Evolutionary conservation across 2,888 invertebrate species (phyloP), one percentile per base, ranked within the genome.

Genomic region (Altica lythri): DNA sequence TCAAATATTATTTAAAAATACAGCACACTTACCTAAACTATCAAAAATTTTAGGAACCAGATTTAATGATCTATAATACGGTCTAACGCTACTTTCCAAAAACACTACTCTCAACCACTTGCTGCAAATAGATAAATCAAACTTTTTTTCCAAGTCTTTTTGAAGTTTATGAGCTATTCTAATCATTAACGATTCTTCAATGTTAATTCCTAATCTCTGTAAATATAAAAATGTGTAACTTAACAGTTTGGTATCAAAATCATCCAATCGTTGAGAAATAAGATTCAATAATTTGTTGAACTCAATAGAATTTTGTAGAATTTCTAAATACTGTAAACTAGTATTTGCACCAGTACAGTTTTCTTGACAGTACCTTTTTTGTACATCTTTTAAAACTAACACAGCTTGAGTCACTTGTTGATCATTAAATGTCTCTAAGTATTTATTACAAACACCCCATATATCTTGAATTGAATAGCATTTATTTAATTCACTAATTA

Each of bases 171-270:
- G 32, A 2, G 78, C 64, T 2, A 81, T 53, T n/a, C 67, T 55
- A 49, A 77, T 72, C 59, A 80, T 62, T 1, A 71, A 58, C 1
- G 59, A 43, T 40, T 75, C 65, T 25, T 70, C 65, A 27, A 74
- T 63, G 5, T 69, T 59, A 4, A 81, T 59, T 2, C 77, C 79
- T 60, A 82, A 72, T 68, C 79, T 79, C 34, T 73, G 75, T 38
- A 82, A 68, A 60, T 80, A 80, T 12, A 80, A 68, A 17, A 79
- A 70, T 45, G 75, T 69, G 55, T 76, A 77, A 57, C 79, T 77
- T 25, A 78, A 61, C 22, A 75, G 75, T 25, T 77, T 68, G 1
- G 68, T 37, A 57, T 75, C 69, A 67, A 80, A 76, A 2, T 68
- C 25, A 4, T 62, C 16, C 17, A 74, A 56, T 12, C 72, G 68